Conservation (phyloP, 2,888 invertebrate species). For the Stegophylla sp. region DNA sequence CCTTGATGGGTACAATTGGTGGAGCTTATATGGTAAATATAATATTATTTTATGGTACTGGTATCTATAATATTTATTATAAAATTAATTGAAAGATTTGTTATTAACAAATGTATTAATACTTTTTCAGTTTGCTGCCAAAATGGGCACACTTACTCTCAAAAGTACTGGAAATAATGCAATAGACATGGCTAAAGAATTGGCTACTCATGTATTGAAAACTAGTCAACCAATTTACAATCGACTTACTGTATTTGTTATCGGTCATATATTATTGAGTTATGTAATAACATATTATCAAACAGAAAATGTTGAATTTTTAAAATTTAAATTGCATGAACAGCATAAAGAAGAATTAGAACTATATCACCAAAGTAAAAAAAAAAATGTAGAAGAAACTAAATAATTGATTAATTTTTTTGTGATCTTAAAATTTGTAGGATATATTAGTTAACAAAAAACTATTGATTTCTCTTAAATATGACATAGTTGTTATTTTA, state of each 20-base stretch:
- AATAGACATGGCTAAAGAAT: background rate
- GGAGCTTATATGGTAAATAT: conserved; percentile 51
- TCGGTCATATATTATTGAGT: conserved; percentile 46
- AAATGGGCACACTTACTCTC: conserved; percentile 3
- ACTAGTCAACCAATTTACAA: conserved; percentile 36
- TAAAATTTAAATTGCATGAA: conserved; percentile 34
- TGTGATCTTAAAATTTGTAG: conserved; percentile 7
- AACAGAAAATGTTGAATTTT: conserved; percentile 33
- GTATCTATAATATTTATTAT: background rate
- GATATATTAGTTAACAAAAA: conserved; percentile 16
- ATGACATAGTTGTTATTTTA: background rate
- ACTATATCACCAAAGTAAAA: background rate
- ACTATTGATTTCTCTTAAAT: conserved; percentile 2
- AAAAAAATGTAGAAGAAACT: background rate
- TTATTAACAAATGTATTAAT: background rate
- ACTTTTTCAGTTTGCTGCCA: conserved; percentile 35
- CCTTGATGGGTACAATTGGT: conserved; percentile 28
- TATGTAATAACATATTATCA: conserved; percentile 37
- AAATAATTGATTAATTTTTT: conserved; percentile 19
- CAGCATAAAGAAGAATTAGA: conserved; percentile 42
- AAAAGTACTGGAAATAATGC: background rate
- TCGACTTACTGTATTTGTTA: conserved; percentile 40
- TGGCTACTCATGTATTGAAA: conserved; percentile 3
- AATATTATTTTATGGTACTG: background rate
- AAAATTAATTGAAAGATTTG: background rate